These are phyloP conservation scores for Lampris incognitus DNA, from an alignment of 2,113 vertebrate species.

Conservation along the genomic window DNA sequence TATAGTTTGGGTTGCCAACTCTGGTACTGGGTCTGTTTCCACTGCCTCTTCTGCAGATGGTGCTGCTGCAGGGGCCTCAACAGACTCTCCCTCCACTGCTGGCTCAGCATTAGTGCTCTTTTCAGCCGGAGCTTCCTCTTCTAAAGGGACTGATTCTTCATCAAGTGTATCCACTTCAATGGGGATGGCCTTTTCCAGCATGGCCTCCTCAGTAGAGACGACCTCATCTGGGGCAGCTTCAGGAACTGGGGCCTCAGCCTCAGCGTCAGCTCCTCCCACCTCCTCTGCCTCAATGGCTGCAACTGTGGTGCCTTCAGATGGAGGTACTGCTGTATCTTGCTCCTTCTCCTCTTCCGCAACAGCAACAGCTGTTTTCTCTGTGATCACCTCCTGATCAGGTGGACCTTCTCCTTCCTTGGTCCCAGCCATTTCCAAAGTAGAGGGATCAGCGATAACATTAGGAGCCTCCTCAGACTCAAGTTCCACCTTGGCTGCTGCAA, in stretches of 20 bases:
- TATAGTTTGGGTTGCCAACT: background rate
- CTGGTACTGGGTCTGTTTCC: background rate
- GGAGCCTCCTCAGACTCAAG: constrained; percentile 19
- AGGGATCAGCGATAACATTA: background rate
- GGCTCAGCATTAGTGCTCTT: constrained; percentile 19
- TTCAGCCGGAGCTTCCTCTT: background rate
- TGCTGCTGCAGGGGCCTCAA: background rate
- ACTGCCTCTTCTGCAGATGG: background rate
- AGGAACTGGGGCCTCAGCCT: constrained; percentile 9
- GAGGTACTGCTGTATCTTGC: background rate
- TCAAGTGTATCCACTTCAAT: constrained; percentile 16
- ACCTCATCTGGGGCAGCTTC: constrained; percentile 17
- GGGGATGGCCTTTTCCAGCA: background rate
- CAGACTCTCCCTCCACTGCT: constrained; percentile 6
- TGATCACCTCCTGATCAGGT: constrained; percentile 16
- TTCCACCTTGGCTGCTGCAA: constrained; percentile 17
- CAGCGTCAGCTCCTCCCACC: constrained; percentile 3
- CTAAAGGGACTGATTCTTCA: constrained; percentile 19
- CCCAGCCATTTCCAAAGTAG: constrained; percentile 3
- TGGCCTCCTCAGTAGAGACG: constrained; percentile 12
- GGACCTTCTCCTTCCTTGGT: constrained; percentile 29
- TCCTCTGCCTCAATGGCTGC: background rate
- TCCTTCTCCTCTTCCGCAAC: constrained; percentile 12
- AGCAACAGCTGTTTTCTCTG: constrained; percentile 13
- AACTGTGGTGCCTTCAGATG: constrained; percentile 14